Conservation (phyloP, 2,113 vertebrate species). For the Pseudonaja textilis region DNA sequence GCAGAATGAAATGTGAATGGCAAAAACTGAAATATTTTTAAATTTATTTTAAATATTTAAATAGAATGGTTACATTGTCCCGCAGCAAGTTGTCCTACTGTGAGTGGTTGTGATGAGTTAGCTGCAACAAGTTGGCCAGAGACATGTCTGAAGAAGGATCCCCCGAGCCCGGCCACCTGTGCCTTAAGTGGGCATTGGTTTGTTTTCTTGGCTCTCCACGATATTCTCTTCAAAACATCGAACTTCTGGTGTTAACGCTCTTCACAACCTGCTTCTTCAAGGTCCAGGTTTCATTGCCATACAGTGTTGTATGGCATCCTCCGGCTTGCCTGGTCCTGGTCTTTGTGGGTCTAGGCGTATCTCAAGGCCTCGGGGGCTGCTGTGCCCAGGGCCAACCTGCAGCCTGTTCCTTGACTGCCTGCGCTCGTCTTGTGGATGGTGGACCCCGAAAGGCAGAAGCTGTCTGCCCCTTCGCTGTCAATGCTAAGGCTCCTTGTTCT, state of each 20-base stretch:
- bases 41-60: too few relatives aligned
- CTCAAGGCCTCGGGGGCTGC: neutral
- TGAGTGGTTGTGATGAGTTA: too few relatives aligned
- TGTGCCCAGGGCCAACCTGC: neutral
- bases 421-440: neutral
- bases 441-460: neutral
- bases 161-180: neutral
- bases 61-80: too few relatives aligned
- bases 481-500: neutral
- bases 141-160: neutral
- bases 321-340: neutral
- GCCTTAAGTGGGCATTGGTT: neutral
- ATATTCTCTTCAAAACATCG: neutral
- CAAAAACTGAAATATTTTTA: too few relatives aligned
- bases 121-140: too few relatives aligned
- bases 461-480: neutral
- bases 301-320: neutral
- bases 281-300: neutral
- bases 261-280: neutral
- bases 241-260: neutral
- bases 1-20: too few relatives aligned
- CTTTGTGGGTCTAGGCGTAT: neutral
- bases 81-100: too few relatives aligned
- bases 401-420: neutral
- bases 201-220: neutral